Base-by-base conservation (phyloP, 2,797 vertebrate genomes). In the Scolopax rusticola region DNA sequence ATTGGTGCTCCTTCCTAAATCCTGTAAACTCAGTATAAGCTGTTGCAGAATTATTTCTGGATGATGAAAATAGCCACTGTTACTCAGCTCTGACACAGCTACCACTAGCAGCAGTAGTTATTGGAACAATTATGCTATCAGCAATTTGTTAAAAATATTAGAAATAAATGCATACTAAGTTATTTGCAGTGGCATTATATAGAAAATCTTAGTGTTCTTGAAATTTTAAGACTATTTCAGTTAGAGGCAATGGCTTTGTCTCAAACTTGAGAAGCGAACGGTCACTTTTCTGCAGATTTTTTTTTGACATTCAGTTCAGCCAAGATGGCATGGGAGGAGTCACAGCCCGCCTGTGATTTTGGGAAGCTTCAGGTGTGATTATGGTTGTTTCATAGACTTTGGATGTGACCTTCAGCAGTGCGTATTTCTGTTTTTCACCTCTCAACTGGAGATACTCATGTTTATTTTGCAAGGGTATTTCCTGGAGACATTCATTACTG, bases 41-140 rank as follows among this genome's bases (percentile, higher is more conserved):
- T 83, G 56, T 83, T 83, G 56, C 43, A 73, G 57, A 89, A 41
- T 87, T 93, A 79, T 86, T 90, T 92, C 38, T 65, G 56, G n/a
- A 9, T 50, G 33, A 54, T 79, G 71, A 54, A 96, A 95, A 84
- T 48, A 75, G 50, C n/a, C 76, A 38, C 59, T 64, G 27, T 82
- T 71, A 50, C 65, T 89, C 60, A 74, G 36, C 60, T 61, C 67
- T 78, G 54, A 73, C 63, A 82, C 54, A 79, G 47, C 77, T 61
- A 64, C 57, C 51, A 23, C 40, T 76, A 48, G 45, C 69, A 84
- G 65, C 74, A 82, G 47, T 59, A 84, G 60, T 53, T 43, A 32
- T 40, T 41, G 38, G 51, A 12, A 51, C 54, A 70, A 79, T 69
- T 91, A 63, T 54, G 9, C n/a, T 47, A 41, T 12, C 64, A 48